Conservation (phyloP, 2,888 invertebrate species). For the Thera obeliscata region DNA sequence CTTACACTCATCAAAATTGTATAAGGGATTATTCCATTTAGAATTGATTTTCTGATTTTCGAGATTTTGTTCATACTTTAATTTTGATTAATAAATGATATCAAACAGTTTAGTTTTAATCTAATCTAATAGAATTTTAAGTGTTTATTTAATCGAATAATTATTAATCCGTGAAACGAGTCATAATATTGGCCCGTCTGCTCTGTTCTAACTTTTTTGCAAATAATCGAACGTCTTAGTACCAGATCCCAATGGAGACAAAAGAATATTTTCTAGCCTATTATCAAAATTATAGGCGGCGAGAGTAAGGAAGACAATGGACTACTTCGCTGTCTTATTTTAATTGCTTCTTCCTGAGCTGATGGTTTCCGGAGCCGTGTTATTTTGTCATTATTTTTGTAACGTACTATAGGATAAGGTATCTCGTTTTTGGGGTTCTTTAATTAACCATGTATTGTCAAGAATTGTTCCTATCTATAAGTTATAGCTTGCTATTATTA, state of each 20-base stretch:
- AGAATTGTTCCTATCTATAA: too few relatives aligned
- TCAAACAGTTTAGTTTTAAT: too few relatives aligned
- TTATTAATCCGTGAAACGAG: background rate
- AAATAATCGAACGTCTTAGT: slow-evolving; percentile 74
- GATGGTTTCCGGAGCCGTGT: slow-evolving; percentile 67
- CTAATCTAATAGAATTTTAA: too few relatives aligned
- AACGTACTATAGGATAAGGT: slow-evolving; percentile 24
- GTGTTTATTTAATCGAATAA: too few relatives aligned
- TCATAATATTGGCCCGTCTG: slow-evolving; percentile 6
- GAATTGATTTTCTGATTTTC: too few relatives aligned
- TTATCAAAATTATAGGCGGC: slow-evolving; percentile 81
- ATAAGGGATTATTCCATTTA: too few relatives aligned
- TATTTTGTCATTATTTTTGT: slow-evolving; percentile 54
- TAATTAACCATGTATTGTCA: background rate
- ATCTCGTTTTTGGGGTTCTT: slow-evolving; percentile 8
- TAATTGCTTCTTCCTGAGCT: slow-evolving; percentile 71
- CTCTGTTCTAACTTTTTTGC: slow-evolving; percentile 7
- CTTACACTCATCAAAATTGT: too few relatives aligned
- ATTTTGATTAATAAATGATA: too few relatives aligned
- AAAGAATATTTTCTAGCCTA: slow-evolving; percentile 82
- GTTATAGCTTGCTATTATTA: too few relatives aligned
- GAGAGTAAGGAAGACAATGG: slow-evolving; percentile 68
- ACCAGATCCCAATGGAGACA: slow-evolving; percentile 72
- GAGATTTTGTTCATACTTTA: too few relatives aligned
- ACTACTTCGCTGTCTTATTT: slow-evolving; percentile 68